Evolutionary conservation across 2,888 invertebrate species (phyloP).

Genomic region (Heteropelma amictum): DNA sequence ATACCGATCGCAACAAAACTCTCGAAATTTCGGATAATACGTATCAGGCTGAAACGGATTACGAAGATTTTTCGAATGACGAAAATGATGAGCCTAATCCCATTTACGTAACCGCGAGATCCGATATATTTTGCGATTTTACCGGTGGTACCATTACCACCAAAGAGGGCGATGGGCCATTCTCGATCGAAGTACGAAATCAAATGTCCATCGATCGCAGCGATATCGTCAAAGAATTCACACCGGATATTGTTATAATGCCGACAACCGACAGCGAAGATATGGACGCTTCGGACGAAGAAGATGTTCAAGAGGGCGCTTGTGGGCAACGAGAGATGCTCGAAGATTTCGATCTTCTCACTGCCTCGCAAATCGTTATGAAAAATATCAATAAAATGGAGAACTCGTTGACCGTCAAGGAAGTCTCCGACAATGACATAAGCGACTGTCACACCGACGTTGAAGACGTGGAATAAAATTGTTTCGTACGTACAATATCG

Average conservation of each 20-base stretch:
- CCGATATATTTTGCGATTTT: slow-evolving; percentile 70
- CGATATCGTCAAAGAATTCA: slow-evolving; percentile 8
- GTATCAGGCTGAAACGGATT: slow-evolving; percentile 71
- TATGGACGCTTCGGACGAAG: slow-evolving; percentile 74
- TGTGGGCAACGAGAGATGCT: slow-evolving; percentile 62
- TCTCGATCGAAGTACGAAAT: slow-evolving; percentile 73
- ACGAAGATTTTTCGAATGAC: slow-evolving; percentile 73
- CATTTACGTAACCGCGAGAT: slow-evolving; percentile 66
- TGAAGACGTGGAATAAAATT: slow-evolving; percentile 74
- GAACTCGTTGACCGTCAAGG: slow-evolving; percentile 63
- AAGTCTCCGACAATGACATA: slow-evolving; percentile 61
- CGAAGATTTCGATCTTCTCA: slow-evolving; percentile 68
- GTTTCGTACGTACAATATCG: no score
- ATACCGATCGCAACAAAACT: slow-evolving; percentile 42
- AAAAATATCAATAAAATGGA: slow-evolving; percentile 71
- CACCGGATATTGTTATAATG: slow-evolving; percentile 63
- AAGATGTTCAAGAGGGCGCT: slow-evolving; percentile 65
- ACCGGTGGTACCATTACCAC: slow-evolving; percentile 73
- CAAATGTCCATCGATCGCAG: slow-evolving; percentile 66
- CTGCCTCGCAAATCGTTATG: slow-evolving; percentile 72
- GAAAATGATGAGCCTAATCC: slow-evolving; percentile 64
- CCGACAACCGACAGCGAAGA: slow-evolving; percentile 74
- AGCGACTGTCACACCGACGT: slow-evolving; percentile 73
- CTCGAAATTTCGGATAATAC: slow-evolving; percentile 60
- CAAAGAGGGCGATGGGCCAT: slow-evolving; percentile 75